Evolutionary conservation across 2,888 invertebrate species (phyloP).

Genomic region (Muschampia plurimacula): DNA sequence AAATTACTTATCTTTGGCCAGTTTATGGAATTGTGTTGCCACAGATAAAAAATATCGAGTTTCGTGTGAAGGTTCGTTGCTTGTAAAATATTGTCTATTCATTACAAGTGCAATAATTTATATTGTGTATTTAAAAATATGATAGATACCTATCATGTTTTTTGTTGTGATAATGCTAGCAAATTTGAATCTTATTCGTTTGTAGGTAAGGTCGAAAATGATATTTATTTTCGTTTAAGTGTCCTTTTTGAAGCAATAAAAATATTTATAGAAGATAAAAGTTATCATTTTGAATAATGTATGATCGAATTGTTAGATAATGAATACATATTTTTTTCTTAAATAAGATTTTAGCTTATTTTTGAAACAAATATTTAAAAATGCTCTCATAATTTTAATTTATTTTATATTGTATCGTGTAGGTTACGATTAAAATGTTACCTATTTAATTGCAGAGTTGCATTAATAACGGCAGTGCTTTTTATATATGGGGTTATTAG

Average conservation of each 20-base stretch:
- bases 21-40: neutral
- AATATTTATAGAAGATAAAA: neutral
- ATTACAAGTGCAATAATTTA: too few relatives aligned
- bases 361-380: neutral
- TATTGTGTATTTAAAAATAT: too few relatives aligned
- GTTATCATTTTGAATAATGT: neutral
- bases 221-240: neutral
- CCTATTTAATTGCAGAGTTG: neutral
- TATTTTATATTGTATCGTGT: neutral
- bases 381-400: conserved; percentile 7
- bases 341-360: neutral
- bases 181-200: neutral
- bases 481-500: neutral
- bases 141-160: neutral
- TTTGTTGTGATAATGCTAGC: neutral
- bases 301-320: neutral
- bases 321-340: neutral
- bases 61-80: neutral
- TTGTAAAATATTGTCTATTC: neutral
- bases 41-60: neutral
- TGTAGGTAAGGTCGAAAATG: neutral
- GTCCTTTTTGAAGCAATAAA: conserved; percentile 3
- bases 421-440: neutral
- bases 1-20: too few relatives aligned
- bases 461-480: neutral